Evolutionary conservation across 1,140 invertebrate genomes (phyloP), one percentile per base, ranked within the genome.

Genomic region (Drosophila ambigua): DNA sequence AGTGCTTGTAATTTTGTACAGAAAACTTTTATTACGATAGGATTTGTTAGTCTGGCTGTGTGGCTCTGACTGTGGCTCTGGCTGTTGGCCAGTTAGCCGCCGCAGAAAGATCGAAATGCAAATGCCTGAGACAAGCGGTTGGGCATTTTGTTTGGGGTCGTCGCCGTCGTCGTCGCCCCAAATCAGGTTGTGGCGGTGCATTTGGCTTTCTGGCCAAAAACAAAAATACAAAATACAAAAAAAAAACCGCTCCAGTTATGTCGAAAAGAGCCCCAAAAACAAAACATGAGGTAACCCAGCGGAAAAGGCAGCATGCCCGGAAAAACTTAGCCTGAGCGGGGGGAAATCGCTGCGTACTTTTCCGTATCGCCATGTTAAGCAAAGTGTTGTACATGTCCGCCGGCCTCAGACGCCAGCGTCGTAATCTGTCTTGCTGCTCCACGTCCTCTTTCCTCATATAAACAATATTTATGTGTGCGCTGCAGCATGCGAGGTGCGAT

Each of bases 1-100:
- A 16, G 8, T 62, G 60, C 60, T 75, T 87, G 82, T 87, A 85
- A 87, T 85, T 81, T 85, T 77, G 50, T 63, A 62, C 46, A 72
- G 67, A 79, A 84, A 88, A 88, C 83, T 83, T 88, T 82, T 88
- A 88, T 87, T 87, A 82, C 78, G 79, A 69, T 87, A 68, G 74
- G 78, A 85, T 87, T 87, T 77, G 84, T 58, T 76, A 50, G 61
- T 31, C 53, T 43, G 41, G n/a, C 15, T 31, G 3, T 24, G 5
- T 7, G 26, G 28, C 28, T 28, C 1, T 31, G 28, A 6, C 5
- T 28, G 6, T 28, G 0, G 2, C 28, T 31, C 28, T 31, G 28
- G 7, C 28, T 7, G 28, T 28, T 28, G 28, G 28, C 50, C 50
- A 46, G 48, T 63, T 76, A 72, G 75, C 82, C 79, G 78, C 82